These are phyloP conservation scores for Anabacerthia variegaticeps DNA, from an alignment of 2,797 vertebrate genomes.

Conservation along the genomic window DNA sequence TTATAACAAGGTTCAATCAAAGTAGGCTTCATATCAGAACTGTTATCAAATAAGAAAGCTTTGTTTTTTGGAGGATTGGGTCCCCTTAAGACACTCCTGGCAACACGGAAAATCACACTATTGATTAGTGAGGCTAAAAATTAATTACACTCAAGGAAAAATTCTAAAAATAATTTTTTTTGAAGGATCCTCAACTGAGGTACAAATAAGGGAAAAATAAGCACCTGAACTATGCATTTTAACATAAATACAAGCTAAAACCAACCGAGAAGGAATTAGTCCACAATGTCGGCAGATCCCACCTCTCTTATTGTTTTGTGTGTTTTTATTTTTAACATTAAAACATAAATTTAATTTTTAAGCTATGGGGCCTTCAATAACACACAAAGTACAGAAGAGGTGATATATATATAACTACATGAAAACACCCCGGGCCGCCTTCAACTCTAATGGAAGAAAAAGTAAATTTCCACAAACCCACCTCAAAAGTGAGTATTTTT, in stretches of 20 bases:
- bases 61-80: rapidly evolving
- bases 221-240: neutral
- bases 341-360: neutral
- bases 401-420: neutral
- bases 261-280: neutral
- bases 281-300: neutral
- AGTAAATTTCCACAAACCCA: neutral
- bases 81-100: neutral
- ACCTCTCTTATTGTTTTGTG: neutral
- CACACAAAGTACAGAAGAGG: neutral
- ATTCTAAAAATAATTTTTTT: neutral
- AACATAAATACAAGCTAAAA: neutral
- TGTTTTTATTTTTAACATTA: neutral
- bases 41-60: neutral
- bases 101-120: neutral
- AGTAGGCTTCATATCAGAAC: neutral
- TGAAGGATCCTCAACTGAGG: neutral
- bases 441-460: neutral
- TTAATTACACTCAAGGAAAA: neutral
- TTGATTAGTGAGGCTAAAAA: neutral
- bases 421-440: neutral
- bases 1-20: neutral
- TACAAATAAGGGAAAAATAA: neutral
- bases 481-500: neutral
- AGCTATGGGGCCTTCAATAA: neutral